Conservation (phyloP, 2,797 vertebrate genomes). For the Adelosebastes latens region DNA sequence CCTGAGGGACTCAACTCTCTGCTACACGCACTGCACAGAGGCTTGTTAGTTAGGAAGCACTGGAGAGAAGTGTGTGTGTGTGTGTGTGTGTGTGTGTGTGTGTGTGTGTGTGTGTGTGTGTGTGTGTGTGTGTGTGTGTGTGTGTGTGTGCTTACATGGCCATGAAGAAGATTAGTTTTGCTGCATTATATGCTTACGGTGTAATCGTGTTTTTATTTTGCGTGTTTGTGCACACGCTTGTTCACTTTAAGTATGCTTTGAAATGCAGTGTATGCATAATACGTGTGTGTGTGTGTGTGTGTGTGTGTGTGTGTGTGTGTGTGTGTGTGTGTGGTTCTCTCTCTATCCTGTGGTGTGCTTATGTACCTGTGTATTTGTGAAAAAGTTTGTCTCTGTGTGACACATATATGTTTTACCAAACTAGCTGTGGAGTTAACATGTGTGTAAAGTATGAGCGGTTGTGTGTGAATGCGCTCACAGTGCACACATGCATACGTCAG, state of each 20-base stretch:
- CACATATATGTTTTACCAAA: neutral
- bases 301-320: too few relatives aligned
- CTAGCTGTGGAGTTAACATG: neutral
- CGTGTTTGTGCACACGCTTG: neutral
- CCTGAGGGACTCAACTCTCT: slow-evolving; percentile 63
- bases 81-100: slow-evolving; percentile 15
- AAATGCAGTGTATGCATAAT: neutral
- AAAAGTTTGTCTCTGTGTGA: neutral
- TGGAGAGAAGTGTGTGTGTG: neutral
- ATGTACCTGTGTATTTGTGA: neutral
- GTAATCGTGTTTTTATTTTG: neutral
- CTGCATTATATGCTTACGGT: neutral
- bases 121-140: slow-evolving; percentile 4
- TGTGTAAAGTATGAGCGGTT: neutral
- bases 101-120: neutral
- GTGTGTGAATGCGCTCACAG: neutral
- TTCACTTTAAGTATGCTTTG: neutral
- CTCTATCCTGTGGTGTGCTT: neutral
- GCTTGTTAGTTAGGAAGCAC: slow-evolving; percentile 55
- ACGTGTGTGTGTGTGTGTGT: neutral
- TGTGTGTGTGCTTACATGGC: neutral
- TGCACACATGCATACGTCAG: slow-evolving; percentile 8
- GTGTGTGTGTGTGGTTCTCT: neutral
- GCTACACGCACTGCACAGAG: slow-evolving; percentile 7
- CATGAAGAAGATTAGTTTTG: slow-evolving; percentile 5